A percentile compares a stretch with the other conserved stretches of the same genome.
Conservation (phyloP, 2,113 vertebrate species). For the Hylia prasina region DNA sequence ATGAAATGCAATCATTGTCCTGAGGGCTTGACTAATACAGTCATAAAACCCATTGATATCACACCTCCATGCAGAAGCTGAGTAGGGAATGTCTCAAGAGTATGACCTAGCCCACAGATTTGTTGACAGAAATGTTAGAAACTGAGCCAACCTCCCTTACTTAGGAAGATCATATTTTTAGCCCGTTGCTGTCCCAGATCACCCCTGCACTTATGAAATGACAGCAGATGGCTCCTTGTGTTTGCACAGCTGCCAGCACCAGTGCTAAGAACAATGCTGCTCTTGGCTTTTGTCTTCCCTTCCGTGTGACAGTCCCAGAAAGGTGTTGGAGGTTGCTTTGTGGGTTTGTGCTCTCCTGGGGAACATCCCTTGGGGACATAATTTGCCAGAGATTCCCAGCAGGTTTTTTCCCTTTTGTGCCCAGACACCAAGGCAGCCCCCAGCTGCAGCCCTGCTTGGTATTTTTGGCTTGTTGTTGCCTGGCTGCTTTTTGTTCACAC, state of each 20-base stretch:
- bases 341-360: background rate
- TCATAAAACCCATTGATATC: background rate
- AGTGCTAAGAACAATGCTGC: background rate
- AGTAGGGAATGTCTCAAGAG: background rate
- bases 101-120: background rate
- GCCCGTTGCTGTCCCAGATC: conserved; percentile 16
- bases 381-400: background rate
- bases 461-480: background rate
- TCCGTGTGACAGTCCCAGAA: background rate
- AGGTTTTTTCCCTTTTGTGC: background rate
- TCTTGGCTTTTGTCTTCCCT: conserved; percentile 13
- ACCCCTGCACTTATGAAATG: conserved; percentile 7
- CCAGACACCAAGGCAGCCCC: background rate
- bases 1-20: background rate
- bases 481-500: background rate
- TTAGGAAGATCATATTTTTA: conserved; percentile 25
- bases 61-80: background rate
- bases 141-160: background rate
- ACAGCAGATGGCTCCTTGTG: conserved; percentile 58
- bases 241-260: conserved; percentile 54
- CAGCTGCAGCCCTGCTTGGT: background rate
- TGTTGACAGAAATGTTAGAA: conserved; percentile 19
- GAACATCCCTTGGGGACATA: background rate
- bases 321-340: background rate
- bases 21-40: background rate